A percentile compares a stretch with the other conserved stretches of the same genome.
These are phyloP conservation scores for Tinea trinotella DNA, from an alignment of 2,888 invertebrate species.

Conservation along the genomic window DNA sequence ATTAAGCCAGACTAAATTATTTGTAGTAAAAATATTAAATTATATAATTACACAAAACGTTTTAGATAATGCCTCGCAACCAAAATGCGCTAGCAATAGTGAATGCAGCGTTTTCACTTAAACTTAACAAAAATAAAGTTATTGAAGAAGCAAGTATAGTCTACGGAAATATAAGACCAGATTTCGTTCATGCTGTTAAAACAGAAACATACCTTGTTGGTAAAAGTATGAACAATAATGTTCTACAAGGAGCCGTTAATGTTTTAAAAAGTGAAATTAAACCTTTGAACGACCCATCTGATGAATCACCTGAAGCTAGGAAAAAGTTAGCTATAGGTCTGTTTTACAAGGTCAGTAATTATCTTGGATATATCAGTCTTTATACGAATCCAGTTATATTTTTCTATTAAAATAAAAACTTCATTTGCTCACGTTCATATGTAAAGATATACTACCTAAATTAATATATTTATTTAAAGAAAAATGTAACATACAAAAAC, in stretches of 20 bases:
- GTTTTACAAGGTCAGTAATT: conserved; percentile 82
- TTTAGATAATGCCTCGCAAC: conserved; percentile 79
- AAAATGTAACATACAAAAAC: too few relatives aligned
- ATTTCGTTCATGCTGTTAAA: conserved; percentile 70
- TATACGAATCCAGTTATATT: too few relatives aligned
- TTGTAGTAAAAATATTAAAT: too few relatives aligned
- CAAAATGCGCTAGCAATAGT: conserved; percentile 85
- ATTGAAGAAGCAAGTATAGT: conserved; percentile 68
- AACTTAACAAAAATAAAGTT: conserved; percentile 46
- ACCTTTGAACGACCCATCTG: conserved; percentile 75
- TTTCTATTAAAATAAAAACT: too few relatives aligned
- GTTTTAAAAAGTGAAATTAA: conserved; percentile 72
- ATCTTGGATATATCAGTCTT: too few relatives aligned
- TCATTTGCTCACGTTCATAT: too few relatives aligned
- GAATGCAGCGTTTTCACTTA: conserved; percentile 80
- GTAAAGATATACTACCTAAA: too few relatives aligned
- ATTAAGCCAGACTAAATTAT: too few relatives aligned
- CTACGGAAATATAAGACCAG: conserved; percentile 76
- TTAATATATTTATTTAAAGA: too few relatives aligned
- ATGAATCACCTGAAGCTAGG: conserved; percentile 77
- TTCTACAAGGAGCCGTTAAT: conserved; percentile 62
- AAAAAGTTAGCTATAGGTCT: conserved; percentile 79
- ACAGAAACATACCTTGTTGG: conserved; percentile 69
- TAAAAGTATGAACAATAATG: conserved; percentile 45
- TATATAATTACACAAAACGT: too few relatives aligned